phyloP scores from a whole-genome alignment of 2,113 vertebrate species.

The Rattus rattus region DNA sequence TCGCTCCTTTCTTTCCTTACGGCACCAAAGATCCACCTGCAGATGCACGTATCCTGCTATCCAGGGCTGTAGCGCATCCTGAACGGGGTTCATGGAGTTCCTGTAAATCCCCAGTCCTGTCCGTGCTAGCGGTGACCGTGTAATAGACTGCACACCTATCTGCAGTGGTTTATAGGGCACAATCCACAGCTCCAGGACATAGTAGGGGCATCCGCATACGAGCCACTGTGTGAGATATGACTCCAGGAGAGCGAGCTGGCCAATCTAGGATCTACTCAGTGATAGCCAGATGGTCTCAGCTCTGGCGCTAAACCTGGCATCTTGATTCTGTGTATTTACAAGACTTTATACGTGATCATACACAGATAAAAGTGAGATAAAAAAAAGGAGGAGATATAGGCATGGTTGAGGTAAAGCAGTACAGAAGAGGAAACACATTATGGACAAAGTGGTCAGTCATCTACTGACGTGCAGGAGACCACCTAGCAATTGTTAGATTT shows the following conservation, averaged over 20 bases:
- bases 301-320: background rate
- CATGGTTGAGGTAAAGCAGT: background rate
- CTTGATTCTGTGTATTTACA: background rate
- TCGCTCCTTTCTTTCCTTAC: background rate
- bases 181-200: background rate
- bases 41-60: background rate
- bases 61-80: background rate
- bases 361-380: background rate
- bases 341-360: background rate
- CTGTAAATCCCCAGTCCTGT: background rate
- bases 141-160: background rate
- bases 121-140: background rate
- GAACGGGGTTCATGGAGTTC: background rate
- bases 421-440: background rate
- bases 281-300: background rate
- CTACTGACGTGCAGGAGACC: background rate
- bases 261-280: background rate
- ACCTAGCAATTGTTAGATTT: conserved; percentile 30
- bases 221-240: background rate
- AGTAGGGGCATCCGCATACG: background rate
- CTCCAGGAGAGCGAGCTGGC: background rate
- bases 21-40: background rate
- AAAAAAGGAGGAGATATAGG: background rate
- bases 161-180: background rate
- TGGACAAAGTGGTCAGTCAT: background rate